Conservation (phyloP, 2,797 vertebrate genomes). For the Malacoctenus gilli region DNA sequence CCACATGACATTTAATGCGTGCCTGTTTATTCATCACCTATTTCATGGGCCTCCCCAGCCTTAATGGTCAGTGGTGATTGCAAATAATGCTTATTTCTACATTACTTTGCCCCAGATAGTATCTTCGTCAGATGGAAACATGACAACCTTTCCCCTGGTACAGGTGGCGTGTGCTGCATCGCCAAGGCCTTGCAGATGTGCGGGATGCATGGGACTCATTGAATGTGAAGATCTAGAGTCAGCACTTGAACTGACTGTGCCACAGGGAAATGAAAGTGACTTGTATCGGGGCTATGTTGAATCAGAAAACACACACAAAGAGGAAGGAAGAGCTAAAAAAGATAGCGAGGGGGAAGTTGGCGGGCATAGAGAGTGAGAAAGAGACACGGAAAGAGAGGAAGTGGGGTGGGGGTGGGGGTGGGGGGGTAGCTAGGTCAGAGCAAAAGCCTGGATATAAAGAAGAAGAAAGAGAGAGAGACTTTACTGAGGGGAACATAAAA, state of each 20-base stretch:
- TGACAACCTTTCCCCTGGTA: not conserved
- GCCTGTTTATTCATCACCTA: not conserved
- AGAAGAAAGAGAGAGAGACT: slow-evolving; percentile 38
- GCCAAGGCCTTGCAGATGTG: slow-evolving; percentile 54
- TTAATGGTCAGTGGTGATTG: slow-evolving; percentile 6
- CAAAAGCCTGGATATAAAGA: slow-evolving; percentile 28
- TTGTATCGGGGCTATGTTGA: slow-evolving; percentile 49
- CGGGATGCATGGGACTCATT: slow-evolving; percentile 51
- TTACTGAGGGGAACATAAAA: slow-evolving; percentile 61
- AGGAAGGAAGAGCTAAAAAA: slow-evolving; percentile 43
- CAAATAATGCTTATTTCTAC: not conserved
- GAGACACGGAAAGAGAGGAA: slow-evolving; percentile 10
- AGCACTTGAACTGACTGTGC: slow-evolving; percentile 67
- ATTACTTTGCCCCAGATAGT: not conserved
- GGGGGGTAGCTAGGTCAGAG: slow-evolving; percentile 32
- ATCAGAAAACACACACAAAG: slow-evolving; percentile 51
- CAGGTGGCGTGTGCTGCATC: slow-evolving; percentile 34
- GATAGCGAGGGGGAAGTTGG: slow-evolving; percentile 34
- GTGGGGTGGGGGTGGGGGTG: not conserved
- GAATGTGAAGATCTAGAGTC: slow-evolving; percentile 64
- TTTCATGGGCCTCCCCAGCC: slow-evolving; percentile 12
- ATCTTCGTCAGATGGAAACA: slow-evolving; percentile 19
- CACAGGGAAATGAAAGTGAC: slow-evolving; percentile 63
- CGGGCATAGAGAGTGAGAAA: slow-evolving; percentile 34
- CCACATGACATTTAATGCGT: not conserved